Evolutionary conservation across 2,797 vertebrate species (phyloP), one percentile per base, ranked within the genome.

Genomic region (Propithecus perrieri): DNA sequence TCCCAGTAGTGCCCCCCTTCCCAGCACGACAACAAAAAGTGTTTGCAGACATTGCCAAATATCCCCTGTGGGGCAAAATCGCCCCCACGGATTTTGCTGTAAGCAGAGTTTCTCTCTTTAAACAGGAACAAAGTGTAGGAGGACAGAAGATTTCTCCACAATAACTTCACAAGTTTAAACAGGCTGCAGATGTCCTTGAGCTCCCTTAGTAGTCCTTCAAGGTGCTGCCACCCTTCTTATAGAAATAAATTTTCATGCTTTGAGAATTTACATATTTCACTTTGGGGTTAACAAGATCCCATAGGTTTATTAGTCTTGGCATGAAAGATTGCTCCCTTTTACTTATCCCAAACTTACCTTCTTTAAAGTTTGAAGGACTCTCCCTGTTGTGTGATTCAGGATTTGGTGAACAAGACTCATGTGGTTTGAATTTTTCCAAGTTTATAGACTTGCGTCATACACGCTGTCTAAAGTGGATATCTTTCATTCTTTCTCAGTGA

Each of bases 61-160:
- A 38, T 28, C 24, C 24, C 2, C 43, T 48, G 15, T 20, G 4
- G 26, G 46, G 43, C n/a, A 50, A 76, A 65, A 38, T 41, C 17
- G 2, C 26, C 4, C 10, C 1, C 1, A 0, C 3, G 17, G 76
- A 14, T 28, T 30, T 30, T 61, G 41, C 7, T 50, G 2, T 30
- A 48, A 48, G 33, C 17, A 48, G 24, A 10, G 7, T 18, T 33
- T 46, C 46, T 80, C 30, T 81, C 63, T 71, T 48, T 71, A 28
- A 48, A 65, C 41, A 71, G 33, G 9, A n/a, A 48, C 20, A 59
- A 69, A 35, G 65, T 15, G 11, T 17, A 57, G 63, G 11, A 90
- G 50, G 22, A 1, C 50, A 80, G 88, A 80, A 75, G 53, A 61
- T 57, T 80, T 69, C 4, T 11, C 33, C 15, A 46, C 4, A 30